A percentile compares a stretch with the other conserved stretches of the same genome.
Conservation (phyloP, 1,140 invertebrate genomes). For the Procambarus virginalis region DNA sequence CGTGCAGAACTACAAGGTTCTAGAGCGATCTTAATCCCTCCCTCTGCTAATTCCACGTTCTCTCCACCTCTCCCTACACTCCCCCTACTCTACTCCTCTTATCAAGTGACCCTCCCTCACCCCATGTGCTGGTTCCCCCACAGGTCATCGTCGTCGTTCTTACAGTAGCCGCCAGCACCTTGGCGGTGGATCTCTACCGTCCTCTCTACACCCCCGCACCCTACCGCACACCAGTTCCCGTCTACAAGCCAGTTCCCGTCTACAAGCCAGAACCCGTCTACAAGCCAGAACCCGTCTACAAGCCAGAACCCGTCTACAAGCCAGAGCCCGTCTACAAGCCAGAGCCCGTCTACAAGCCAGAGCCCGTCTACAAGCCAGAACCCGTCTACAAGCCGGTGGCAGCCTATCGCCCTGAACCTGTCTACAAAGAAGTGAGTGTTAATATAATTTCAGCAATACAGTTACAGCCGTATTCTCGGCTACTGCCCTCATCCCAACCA, state of each 20-base stretch:
- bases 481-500: too few relatives aligned
- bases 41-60: too few relatives aligned
- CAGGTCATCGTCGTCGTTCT: slow-evolving; percentile 14
- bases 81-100: too few relatives aligned
- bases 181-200: slow-evolving; percentile 35
- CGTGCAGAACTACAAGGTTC: too few relatives aligned
- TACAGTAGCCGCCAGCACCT: slow-evolving; percentile 1
- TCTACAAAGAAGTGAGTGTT: slow-evolving; percentile 29
- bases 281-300: too few relatives aligned
- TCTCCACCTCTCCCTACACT: too few relatives aligned
- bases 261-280: too few relatives aligned
- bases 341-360: slow-evolving; percentile 20
- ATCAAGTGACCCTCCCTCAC: not conserved
- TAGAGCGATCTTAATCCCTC: too few relatives aligned
- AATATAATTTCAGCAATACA: too few relatives aligned
- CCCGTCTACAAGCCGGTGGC: slow-evolving; percentile 42
- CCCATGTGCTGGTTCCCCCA: not conserved
- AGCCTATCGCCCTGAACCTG: slow-evolving; percentile 29
- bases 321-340: slow-evolving; percentile 39
- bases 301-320: too few relatives aligned
- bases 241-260: not conserved
- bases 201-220: slow-evolving; percentile 44
- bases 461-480: too few relatives aligned
- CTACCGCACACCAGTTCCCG: not conserved
- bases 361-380: slow-evolving; percentile 31